Evolutionary conservation across 2,113 vertebrate genomes (phyloP).

Genomic region (Alligator sinensis): DNA sequence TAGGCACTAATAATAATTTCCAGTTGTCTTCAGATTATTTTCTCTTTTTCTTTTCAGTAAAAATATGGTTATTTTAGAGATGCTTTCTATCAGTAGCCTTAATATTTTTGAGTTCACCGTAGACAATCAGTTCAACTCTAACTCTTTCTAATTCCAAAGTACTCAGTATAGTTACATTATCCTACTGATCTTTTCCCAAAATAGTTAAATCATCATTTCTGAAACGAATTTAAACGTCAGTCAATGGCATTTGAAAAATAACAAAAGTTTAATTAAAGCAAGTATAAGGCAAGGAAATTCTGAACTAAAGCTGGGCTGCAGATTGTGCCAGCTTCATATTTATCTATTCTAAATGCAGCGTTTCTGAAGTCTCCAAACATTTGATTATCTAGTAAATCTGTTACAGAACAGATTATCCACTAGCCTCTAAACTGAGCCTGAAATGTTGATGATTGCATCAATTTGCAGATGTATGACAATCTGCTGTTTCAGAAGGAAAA

Average conservation of each 20-base stretch:
- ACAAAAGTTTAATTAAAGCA: not conserved
- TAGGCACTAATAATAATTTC: not conserved
- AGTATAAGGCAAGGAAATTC: not conserved
- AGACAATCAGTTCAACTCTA: not conserved
- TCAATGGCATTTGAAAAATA: not conserved
- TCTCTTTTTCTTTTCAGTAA: not conserved
- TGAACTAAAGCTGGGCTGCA: not conserved
- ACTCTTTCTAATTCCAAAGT: slow-evolving; percentile 12
- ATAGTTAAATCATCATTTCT: slow-evolving; percentile 5
- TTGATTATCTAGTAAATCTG: not conserved
- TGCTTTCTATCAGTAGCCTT: not conserved
- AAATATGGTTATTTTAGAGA: not conserved
- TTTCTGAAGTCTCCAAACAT: not conserved
- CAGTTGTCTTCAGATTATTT: not conserved
- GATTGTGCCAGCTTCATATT: not conserved
- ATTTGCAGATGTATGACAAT: not conserved
- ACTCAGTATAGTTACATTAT: not conserved
- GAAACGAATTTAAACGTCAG: not conserved
- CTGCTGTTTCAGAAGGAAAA: too few relatives aligned
- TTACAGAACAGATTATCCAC: not conserved
- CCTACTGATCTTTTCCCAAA: not conserved
- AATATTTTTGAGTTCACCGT: not conserved
- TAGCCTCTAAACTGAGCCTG: not conserved
- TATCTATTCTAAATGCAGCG: not conserved
- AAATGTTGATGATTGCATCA: not conserved